Percentiles rank a stretch among this genome's conserved stretches.
phyloP scores from a whole-genome alignment of 2,888 invertebrate genomes.

The Noctua comes region DNA sequence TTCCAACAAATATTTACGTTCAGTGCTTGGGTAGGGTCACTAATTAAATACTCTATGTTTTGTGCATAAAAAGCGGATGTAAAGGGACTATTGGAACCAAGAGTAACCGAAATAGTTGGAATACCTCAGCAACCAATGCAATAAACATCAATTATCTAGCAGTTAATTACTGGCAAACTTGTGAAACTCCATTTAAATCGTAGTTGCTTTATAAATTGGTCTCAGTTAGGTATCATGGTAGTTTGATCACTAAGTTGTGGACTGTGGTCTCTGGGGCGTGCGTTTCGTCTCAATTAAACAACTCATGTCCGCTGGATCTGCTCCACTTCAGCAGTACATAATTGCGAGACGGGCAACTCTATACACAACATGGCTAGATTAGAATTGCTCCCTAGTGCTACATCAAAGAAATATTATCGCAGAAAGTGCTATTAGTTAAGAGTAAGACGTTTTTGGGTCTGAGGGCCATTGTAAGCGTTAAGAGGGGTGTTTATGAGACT shows the following conservation, averaged over 20 bases:
- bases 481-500: conserved; percentile 49
- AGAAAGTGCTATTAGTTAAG: conserved; percentile 62
- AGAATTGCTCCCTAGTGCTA: conserved; percentile 72
- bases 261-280: conserved; percentile 71
- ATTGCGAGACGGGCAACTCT: conserved; percentile 59
- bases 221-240: conserved; percentile 69
- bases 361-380: conserved; percentile 67
- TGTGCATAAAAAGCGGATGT: conserved; percentile 36
- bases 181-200: conserved; percentile 71
- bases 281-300: conserved; percentile 82
- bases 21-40: conserved; percentile 21
- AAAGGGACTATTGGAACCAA: conserved; percentile 12
- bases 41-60: conserved; percentile 42
- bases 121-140: conserved; percentile 34
- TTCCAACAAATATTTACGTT: conserved; percentile 52
- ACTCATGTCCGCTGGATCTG: conserved; percentile 69
- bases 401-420: conserved; percentile 70
- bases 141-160: conserved; percentile 57
- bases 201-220: conserved; percentile 65
- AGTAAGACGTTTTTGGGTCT: conserved; percentile 58
- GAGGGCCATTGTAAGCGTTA: conserved; percentile 48
- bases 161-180: conserved; percentile 61
- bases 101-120: conserved; percentile 24
- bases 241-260: conserved; percentile 76
- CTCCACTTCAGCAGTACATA: conserved; percentile 58